phyloP scores from a whole-genome alignment of 1,140 invertebrate genomes.

The Drosophila tropicalis region DNA sequence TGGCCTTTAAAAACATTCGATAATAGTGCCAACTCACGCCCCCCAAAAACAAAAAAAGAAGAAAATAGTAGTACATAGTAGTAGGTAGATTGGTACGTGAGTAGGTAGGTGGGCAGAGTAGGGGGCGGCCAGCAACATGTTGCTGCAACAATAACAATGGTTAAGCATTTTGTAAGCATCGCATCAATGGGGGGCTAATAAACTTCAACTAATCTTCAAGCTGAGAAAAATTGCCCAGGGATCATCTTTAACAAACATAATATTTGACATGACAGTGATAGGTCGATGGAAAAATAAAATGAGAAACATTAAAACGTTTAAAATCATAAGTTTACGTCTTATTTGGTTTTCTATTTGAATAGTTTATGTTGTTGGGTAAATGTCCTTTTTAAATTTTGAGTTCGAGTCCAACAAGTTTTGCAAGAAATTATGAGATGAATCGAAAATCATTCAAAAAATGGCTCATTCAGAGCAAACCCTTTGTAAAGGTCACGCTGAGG shows the following conservation, averaged over 20 bases:
- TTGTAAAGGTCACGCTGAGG: too few relatives aligned
- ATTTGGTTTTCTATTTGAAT: too few relatives aligned
- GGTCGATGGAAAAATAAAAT: neutral
- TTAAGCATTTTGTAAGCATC: constrained; percentile 72
- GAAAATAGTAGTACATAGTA: neutral
- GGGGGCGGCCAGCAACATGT: constrained; percentile 20
- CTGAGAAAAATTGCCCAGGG: neutral
- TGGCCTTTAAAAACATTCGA: constrained; percentile 66
- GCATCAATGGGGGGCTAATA: constrained; percentile 77
- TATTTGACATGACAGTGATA: constrained; percentile 7
- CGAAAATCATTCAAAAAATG: too few relatives aligned
- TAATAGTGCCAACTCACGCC: constrained; percentile 76
- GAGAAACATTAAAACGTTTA: neutral
- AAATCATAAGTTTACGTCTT: neutral
- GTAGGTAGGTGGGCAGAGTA: neutral
- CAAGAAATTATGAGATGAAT: too few relatives aligned
- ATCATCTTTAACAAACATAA: neutral
- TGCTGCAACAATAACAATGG: constrained; percentile 67
- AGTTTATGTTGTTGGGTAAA: too few relatives aligned
- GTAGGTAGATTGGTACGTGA: neutral
- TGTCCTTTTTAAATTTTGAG: too few relatives aligned
- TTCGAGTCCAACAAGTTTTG: too few relatives aligned
- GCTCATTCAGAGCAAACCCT: neutral
- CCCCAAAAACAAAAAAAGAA: constrained; percentile 3
- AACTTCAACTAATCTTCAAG: constrained; percentile 32